Base-by-base conservation (phyloP, 2,797 vertebrate species). In the Carduelis carduelis region DNA sequence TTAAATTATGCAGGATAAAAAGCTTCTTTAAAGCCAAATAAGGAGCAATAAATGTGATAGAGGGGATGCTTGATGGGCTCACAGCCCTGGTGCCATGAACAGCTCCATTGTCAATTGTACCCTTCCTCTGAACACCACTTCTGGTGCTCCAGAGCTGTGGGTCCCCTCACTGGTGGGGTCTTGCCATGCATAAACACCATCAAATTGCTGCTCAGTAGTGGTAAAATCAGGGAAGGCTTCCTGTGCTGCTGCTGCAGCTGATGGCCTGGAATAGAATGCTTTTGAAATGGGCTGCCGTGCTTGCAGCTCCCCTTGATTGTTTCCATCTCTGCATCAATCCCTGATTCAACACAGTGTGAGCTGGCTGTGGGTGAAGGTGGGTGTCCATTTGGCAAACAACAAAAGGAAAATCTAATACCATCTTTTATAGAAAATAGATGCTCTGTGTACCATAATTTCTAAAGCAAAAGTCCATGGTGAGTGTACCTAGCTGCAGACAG, bases 251-350 rank as follows among this genome's bases (percentile, higher is more conserved):
- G 59, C 65, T 80, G 92, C 13, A 30, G 86, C 89, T 47, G 13
- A 84, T 95, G 97, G 95, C 81, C 97, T 95, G 96, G 94, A 91
- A 92, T 96, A 93, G 95, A 94, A 91, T 70, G 86, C 84, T 87
- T 69, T 96, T 92, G 90, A 95, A 89, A 96, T 46, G 28, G 68
- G 37, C 83, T 95, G 70, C 0, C 0, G 43, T 8, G 1, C 72
- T 93, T 4, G 6, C 82, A 77, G 52, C 81, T 88, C 63, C 49
- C 14, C 59, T 83, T 95, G 93, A 95, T 95, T 82, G 55, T 94
- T 97, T 97, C 96, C 92, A 87, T 92, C 66, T 95, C 81, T 56
- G 41, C 77, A 66, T 52, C 87, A 63, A 37, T 69, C 80, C 55
- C 19, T 0, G 0, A 69, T 68, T 79, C 71, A 80, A 32, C 23